Base-by-base conservation (phyloP, 2,888 invertebrate species). In the Phlogophora meticulosa region DNA sequence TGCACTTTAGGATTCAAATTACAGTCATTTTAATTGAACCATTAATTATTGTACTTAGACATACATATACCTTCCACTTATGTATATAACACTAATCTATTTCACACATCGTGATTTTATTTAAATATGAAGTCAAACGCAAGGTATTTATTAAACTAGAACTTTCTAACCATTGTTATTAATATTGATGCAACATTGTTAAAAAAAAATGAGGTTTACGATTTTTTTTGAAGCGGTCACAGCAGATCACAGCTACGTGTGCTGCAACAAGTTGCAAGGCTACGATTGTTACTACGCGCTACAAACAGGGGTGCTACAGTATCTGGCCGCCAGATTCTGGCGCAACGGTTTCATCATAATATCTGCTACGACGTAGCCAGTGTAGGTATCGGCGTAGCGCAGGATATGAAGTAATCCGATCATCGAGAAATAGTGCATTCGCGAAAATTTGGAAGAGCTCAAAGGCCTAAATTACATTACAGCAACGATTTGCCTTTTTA, bases 361-460 rank as follows among this genome's bases (percentile, higher is more conserved):
- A 38, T 22, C 17, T 10, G 28, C 28, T 49, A 67, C 67, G 56
- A 13, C 49, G 42, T 65, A 65, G 20, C 11, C 24, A 13, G 40
- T 4, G 20, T 65, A 46, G 65, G 13, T 10, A 9, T 11, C 28
- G 13, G 40, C 10, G 20, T 5, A 10, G 36, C 34, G 15, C 40
- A 62, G 17, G 15, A 4, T 20, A 24, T n/a, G 7, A 28, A 15
- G 20, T 7, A 2, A 32, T 24, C 2, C 3, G 9, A 4, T 20
- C 28, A 17, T 4, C 15, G 13, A 22, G 4, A 10, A 56, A 24
- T 36, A 15, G 5, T 20, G 4, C 11, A 11, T 56, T 20, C 9
- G 20, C 3, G 13, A 58, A 48, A 24, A 1, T 28, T 28, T 5
- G n/a, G n/a, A 28, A 28, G 28, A 28, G 28, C 5, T 4, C 28